A percentile compares a stretch with the other conserved stretches of the same genome.
Conservation (phyloP, 1,140 invertebrate genomes). For the Phymorhynchus buccinoides region DNA sequence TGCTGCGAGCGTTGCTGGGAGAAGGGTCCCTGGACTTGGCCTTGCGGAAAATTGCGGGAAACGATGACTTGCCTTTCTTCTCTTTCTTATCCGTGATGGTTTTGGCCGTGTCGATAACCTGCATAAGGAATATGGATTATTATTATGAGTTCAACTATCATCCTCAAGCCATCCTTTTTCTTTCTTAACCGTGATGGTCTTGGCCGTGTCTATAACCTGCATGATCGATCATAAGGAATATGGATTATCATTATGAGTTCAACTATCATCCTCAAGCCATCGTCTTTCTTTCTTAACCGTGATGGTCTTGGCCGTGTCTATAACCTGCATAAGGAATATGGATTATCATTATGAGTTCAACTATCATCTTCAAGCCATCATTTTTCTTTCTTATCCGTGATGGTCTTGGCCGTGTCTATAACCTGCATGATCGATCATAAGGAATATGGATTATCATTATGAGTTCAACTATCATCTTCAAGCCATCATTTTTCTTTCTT, state of each 20-base stretch:
- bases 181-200: conserved; percentile 55
- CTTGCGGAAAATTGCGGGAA: conserved; percentile 68
- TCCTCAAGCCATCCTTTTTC: conserved; percentile 7
- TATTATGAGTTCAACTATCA: background rate
- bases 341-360: background rate
- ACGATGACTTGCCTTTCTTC: conserved; percentile 61
- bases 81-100: conserved; percentile 55
- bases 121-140: background rate
- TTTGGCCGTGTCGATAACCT: conserved; percentile 59
- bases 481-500: too few species aligned
- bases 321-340: conserved; percentile 26
- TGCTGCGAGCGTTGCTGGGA: conserved; percentile 58
- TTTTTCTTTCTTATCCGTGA: conserved; percentile 54
- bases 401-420: conserved; percentile 59
- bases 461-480: too few species aligned
- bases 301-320: conserved; percentile 59
- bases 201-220: conserved; percentile 58
- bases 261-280: too few species aligned
- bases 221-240: too few species aligned
- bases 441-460: too few species aligned
- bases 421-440: too few species aligned
- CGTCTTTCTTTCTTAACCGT: background rate
- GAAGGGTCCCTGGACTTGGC: conserved; percentile 68
- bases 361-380: background rate
- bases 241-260: too few species aligned